Conservation (phyloP, 2,888 invertebrate genomes). For the Brassicogethes aeneus region DNA sequence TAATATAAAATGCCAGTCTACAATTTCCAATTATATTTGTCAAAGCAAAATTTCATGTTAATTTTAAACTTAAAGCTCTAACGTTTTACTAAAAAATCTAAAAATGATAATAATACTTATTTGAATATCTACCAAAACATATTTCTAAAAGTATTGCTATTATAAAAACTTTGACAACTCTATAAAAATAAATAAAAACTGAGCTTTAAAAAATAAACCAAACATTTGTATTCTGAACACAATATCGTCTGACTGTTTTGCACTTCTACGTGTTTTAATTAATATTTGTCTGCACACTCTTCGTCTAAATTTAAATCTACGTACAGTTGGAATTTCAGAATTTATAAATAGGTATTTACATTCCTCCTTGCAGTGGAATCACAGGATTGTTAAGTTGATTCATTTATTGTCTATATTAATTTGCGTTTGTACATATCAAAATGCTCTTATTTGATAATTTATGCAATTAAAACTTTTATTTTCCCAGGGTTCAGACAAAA, state of each 20-base stretch:
- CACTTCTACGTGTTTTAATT: slow-evolving; percentile 27
- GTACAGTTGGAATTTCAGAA: slow-evolving; percentile 21
- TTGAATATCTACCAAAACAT: too few species aligned
- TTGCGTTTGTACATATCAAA: neutral
- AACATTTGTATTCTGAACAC: slow-evolving; percentile 23
- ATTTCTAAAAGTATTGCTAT: too few species aligned
- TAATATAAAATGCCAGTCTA: too few species aligned
- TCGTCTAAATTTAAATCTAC: slow-evolving; percentile 21
- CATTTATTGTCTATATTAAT: neutral
- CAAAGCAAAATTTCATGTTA: too few species aligned
- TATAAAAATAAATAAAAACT: too few species aligned
- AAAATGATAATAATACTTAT: too few species aligned
- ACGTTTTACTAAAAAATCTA: too few species aligned
- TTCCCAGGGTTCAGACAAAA: too few species aligned
- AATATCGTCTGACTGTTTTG: slow-evolving; percentile 19
- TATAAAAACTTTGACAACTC: too few species aligned
- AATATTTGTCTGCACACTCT: slow-evolving; percentile 23
- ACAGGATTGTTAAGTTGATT: neutral
- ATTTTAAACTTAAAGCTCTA: too few species aligned
- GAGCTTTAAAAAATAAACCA: slow-evolving; percentile 2
- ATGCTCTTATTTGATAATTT: neutral
- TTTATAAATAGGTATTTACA: slow-evolving; percentile 24
- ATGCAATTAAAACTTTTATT: too few species aligned
- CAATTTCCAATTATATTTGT: too few species aligned
- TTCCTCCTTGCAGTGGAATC: slow-evolving; percentile 16